Evolutionary conservation across 1,140 invertebrate species (phyloP).

Genomic region (Pissodes strobi): DNA sequence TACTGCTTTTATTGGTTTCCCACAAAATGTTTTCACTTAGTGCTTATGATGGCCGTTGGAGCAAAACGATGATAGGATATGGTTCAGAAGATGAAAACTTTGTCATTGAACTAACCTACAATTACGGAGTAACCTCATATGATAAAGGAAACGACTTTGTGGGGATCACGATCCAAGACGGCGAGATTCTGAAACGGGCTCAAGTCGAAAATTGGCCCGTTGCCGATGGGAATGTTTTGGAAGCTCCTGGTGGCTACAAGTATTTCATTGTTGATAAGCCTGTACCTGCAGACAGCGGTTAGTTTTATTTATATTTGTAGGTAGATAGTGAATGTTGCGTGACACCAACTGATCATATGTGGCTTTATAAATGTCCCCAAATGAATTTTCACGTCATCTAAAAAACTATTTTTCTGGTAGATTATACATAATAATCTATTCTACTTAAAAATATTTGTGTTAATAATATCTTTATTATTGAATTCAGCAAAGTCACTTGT

Average conservation of each 20-base stretch:
- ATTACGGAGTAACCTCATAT: conserved; percentile 90
- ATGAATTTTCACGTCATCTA: no score
- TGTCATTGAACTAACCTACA: conserved; percentile 96
- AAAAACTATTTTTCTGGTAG: no score
- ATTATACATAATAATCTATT: no score
- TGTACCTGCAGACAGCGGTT: conserved; percentile 67
- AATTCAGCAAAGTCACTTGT: no score
- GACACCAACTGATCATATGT: no score
- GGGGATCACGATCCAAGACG: conserved; percentile 84
- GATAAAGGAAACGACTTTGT: conserved; percentile 87
- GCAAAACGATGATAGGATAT: conserved; percentile 99
- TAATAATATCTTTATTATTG: no score
- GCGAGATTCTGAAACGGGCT: conserved; percentile 74
- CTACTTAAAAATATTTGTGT: no score
- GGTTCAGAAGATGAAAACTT: conserved; percentile 94
- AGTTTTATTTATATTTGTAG: no score
- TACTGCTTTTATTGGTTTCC: no score
- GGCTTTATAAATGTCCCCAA: no score
- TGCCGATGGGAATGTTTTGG: conserved; percentile 59
- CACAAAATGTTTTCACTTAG: no score
- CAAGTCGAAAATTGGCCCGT: conserved; percentile 68
- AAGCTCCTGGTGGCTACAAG: conserved; percentile 90
- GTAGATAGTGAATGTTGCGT: no score
- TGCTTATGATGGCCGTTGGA: conserved; percentile 96
- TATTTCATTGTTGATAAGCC: conserved; percentile 79